Base-by-base conservation (phyloP, 2,888 invertebrate species). In the Ptilodon capucinus region DNA sequence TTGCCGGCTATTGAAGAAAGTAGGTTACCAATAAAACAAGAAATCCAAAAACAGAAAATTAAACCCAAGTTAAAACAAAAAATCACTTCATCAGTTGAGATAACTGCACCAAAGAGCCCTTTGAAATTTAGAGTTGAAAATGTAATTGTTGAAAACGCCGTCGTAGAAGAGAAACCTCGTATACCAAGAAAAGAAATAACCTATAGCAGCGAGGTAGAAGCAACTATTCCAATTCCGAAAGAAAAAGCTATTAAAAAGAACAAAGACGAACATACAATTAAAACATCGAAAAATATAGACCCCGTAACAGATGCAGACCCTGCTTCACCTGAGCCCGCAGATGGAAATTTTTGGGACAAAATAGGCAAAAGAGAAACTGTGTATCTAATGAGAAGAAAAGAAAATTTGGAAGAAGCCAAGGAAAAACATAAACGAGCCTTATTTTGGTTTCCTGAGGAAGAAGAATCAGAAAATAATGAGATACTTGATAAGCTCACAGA, bases 351-450 rank as follows among this genome's bases (percentile, higher is more conserved):
- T 81, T 94, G 94, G 94, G 91, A 92, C 19, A 91, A 91, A 80
- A 93, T 94, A 53, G 94, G 93, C 4, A 92, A 92, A 59, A 82
- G 94, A 51, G 94, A 94, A 79, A 93, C 94, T n/a, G 80, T 94
- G 35, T 93, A 93, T 67, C 90, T 93, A 71, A 80, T 81, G 44
- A 91, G 92, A 64, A 89, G 93, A 51, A 93, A 92, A 68, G 86
- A 92, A 75, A 76, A 84, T 38, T 61, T 92, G 38, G 76, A 84
- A 21, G 92, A 92, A 52, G 73, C 71, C 11, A 85, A 76, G 61
- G 83, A 88, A 64, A 78, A 84, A 54, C 66, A 74, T 28, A 79
- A 81, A 64, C 77, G 81, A 42, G 79, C 81, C 9, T 51, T 85
- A 39, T 83, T 76, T 69, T 90, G 89, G 90, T 81, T 79, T 61